Evolutionary conservation across 2,797 vertebrate species (phyloP).

Genomic region (Otolemur crassicaudatus): DNA sequence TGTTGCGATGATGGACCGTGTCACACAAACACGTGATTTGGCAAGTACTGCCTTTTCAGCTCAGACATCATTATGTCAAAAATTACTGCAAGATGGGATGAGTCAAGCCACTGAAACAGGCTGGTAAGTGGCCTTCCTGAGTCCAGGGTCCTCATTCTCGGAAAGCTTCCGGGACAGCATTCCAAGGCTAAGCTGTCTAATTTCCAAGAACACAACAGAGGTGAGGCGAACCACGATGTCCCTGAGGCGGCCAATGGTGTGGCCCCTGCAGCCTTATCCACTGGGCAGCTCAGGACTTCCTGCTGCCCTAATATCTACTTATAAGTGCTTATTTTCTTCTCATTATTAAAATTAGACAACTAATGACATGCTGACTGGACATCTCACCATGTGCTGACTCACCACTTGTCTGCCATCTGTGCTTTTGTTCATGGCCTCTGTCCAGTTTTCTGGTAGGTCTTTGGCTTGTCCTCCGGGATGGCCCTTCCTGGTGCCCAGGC

Average conservation of each 20-base stretch:
- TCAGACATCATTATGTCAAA: not conserved
- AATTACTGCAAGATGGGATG: not conserved
- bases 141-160: not conserved
- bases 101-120: not conserved
- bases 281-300: not conserved
- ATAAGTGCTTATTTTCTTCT: not conserved
- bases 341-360: not conserved
- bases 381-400: too few relatives aligned
- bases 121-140: not conserved
- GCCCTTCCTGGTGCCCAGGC: not conserved
- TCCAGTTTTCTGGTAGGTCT: not conserved
- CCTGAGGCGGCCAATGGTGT: too few relatives aligned
- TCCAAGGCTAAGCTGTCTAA: not conserved
- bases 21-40: too few relatives aligned
- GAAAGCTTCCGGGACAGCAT: fast-evolving
- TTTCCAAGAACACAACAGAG: not conserved
- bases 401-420: not conserved
- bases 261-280: too few relatives aligned
- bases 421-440: not conserved
- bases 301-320: not conserved
- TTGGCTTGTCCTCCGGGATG: not conserved
- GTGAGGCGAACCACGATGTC: not conserved
- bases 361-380: not conserved
- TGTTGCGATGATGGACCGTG: fast-evolving
- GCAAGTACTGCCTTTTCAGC: not conserved